phyloP scores from a whole-genome alignment of 2,888 invertebrate genomes.

The Drosophila seclusa region DNA sequence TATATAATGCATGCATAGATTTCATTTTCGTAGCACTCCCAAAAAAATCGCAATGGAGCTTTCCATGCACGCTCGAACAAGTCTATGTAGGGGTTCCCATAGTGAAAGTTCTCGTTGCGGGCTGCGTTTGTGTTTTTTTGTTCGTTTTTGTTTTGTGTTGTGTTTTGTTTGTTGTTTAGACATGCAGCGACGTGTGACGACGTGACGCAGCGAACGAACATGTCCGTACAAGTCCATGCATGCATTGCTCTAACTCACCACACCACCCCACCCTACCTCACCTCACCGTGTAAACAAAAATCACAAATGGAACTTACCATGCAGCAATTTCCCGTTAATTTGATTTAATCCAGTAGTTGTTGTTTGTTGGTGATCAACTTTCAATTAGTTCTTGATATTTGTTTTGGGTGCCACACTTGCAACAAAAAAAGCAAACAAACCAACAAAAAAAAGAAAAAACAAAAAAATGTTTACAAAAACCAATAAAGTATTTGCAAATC shows the following conservation, averaged over 20 bases:
- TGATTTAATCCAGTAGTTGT: slow-evolving; percentile 25
- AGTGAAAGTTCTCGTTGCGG: slow-evolving; percentile 43
- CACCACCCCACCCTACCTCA: background rate
- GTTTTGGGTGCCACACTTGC: slow-evolving; percentile 26
- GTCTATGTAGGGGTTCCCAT: slow-evolving; percentile 25
- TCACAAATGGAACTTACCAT: slow-evolving; percentile 41
- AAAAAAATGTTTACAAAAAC: background rate
- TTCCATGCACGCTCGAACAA: slow-evolving; percentile 32
- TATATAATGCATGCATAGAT: background rate
- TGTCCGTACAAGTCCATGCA: slow-evolving; percentile 31
- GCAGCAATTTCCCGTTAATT: slow-evolving; percentile 30
- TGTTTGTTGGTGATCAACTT: slow-evolving; percentile 26
- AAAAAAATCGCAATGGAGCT: slow-evolving; percentile 13
- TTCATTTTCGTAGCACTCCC: slow-evolving; percentile 17
- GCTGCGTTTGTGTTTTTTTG: slow-evolving; percentile 4
- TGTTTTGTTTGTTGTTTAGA: slow-evolving; percentile 9
- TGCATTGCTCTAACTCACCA: slow-evolving; percentile 24
- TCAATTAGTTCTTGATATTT: slow-evolving; percentile 32
- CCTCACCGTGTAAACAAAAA: background rate
- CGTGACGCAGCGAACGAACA: slow-evolving; percentile 29
- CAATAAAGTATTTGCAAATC: slow-evolving; percentile 11
- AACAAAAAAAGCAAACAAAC: slow-evolving; percentile 15
- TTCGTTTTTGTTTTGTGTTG: slow-evolving; percentile 13
- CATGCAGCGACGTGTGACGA: slow-evolving; percentile 43
- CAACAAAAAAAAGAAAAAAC: background rate